phyloP scores from a whole-genome alignment of 2,888 invertebrate genomes.

The Acanthacorydalis orientalis region DNA sequence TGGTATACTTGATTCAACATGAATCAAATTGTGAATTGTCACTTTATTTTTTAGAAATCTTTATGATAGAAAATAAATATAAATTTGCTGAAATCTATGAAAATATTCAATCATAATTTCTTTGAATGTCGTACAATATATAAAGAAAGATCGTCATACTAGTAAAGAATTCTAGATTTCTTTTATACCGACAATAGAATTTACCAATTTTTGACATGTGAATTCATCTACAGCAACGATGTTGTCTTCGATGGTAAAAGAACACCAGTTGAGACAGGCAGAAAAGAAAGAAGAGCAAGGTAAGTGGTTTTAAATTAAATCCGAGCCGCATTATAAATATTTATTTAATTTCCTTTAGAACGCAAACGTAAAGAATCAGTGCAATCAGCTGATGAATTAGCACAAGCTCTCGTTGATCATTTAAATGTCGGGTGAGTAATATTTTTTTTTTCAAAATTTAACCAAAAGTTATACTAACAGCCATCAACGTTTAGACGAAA shows the following conservation, averaged over 20 bases:
- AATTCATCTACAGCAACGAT: conserved; percentile 25
- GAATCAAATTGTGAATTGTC: too few species aligned
- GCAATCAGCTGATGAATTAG: conserved; percentile 79
- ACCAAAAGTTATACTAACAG: neutral
- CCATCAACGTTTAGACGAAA: neutral
- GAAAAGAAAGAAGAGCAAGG: conserved; percentile 70
- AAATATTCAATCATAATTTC: too few species aligned
- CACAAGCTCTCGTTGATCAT: conserved; percentile 89
- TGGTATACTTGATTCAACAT: too few species aligned
- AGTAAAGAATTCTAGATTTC: too few species aligned
- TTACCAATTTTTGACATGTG: neutral
- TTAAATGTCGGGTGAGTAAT: conserved; percentile 81
- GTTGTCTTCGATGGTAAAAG: conserved; percentile 74
- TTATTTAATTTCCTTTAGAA: conserved; percentile 37
- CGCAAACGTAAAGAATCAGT: conserved; percentile 86
- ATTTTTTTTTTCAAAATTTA: conserved; percentile 5
- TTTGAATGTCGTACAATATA: too few species aligned
- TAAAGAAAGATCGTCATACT: too few species aligned
- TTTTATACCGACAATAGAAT: too few species aligned
- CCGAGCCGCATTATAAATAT: neutral
- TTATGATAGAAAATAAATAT: too few species aligned
- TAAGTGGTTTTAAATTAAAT: conserved; percentile 17
- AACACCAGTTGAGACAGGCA: conserved; percentile 67
- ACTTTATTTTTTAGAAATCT: too few species aligned
- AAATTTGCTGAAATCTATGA: too few species aligned